A percentile compares a stretch with the other conserved stretches of the same genome.
Evolutionary conservation across 2,888 invertebrate genomes (phyloP).

Genomic region (Calliopum simillimum): DNA sequence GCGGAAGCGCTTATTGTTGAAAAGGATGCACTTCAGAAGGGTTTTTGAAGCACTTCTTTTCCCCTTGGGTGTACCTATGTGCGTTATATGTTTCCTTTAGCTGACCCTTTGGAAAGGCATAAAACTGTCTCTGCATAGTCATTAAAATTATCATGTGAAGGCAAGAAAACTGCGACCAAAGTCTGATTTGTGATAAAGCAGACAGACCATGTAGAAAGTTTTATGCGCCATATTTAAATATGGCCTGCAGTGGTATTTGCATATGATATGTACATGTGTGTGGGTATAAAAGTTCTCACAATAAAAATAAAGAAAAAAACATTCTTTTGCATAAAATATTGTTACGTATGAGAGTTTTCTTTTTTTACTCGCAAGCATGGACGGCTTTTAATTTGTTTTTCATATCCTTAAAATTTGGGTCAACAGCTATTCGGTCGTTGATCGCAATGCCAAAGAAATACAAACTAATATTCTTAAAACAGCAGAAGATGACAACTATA

Average conservation of each 20-base stretch:
- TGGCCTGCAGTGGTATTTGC: not conserved
- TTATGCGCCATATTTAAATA: slow-evolving; percentile 14
- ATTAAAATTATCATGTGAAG: slow-evolving; percentile 27
- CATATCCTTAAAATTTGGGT: slow-evolving; percentile 31
- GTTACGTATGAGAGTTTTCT: no score
- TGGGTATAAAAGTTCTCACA: not conserved
- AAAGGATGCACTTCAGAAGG: no score
- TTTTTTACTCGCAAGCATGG: no score
- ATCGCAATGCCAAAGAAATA: slow-evolving; percentile 40
- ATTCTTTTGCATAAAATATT: slow-evolving; percentile 8
- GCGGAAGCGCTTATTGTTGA: no score
- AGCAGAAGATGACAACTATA: slow-evolving; percentile 21
- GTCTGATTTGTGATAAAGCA: slow-evolving; percentile 36
- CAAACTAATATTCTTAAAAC: slow-evolving; percentile 42
- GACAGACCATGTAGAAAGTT: not conserved
- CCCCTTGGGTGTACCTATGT: no score
- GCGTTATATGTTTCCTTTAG: slow-evolving; percentile 4
- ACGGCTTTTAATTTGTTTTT: not conserved
- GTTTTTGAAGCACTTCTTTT: no score
- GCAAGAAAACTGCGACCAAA: slow-evolving; percentile 14
- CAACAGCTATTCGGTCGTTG: slow-evolving; percentile 37
- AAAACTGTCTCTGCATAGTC: slow-evolving; percentile 28
- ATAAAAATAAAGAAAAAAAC: slow-evolving; percentile 6
- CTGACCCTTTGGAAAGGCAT: slow-evolving; percentile 17
- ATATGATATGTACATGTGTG: not conserved